These are phyloP conservation scores for Eupithecia tripunctaria DNA, from an alignment of 2,888 invertebrate genomes.

Conservation along the genomic window DNA sequence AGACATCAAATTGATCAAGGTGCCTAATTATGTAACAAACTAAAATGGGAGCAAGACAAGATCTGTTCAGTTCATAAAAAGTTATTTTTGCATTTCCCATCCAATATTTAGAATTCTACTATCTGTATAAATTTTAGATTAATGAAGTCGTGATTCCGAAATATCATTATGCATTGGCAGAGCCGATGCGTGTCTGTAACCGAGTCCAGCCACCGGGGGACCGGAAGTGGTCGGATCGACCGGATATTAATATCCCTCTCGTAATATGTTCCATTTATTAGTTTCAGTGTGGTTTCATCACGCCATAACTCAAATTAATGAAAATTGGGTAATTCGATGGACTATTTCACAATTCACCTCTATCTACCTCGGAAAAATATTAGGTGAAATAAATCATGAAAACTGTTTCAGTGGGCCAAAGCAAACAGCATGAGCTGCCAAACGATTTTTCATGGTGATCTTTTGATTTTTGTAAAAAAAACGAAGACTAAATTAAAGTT, in stretches of 20 bases:
- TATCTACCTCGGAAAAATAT: constrained; percentile 7
- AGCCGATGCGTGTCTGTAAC: not conserved
- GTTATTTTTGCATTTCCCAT: not conserved
- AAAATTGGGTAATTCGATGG: constrained; percentile 9
- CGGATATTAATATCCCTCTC: constrained; percentile 30
- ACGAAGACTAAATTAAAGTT: not conserved
- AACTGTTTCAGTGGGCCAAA: constrained; percentile 4
- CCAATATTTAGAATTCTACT: not conserved
- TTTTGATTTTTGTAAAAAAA: not conserved
- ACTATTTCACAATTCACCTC: not conserved
- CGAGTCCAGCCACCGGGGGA: constrained; percentile 3
- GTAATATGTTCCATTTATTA: constrained; percentile 30
- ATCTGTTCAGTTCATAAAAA: not conserved
- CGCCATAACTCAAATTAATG: constrained; percentile 17
- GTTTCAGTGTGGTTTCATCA: constrained; percentile 30
- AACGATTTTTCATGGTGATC: not conserved
- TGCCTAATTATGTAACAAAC: too few species aligned
- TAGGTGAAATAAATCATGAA: constrained; percentile 3
- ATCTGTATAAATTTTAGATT: too few species aligned
- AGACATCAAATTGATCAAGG: too few species aligned
- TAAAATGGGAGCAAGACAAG: too few species aligned
- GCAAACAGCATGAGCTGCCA: not conserved
- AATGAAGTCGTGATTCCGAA: not conserved
- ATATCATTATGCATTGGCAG: not conserved
- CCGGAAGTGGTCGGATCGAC: constrained; percentile 24